Evolutionary conservation across 2,797 vertebrate species (phyloP).

Genomic region (Chanos chanos): DNA sequence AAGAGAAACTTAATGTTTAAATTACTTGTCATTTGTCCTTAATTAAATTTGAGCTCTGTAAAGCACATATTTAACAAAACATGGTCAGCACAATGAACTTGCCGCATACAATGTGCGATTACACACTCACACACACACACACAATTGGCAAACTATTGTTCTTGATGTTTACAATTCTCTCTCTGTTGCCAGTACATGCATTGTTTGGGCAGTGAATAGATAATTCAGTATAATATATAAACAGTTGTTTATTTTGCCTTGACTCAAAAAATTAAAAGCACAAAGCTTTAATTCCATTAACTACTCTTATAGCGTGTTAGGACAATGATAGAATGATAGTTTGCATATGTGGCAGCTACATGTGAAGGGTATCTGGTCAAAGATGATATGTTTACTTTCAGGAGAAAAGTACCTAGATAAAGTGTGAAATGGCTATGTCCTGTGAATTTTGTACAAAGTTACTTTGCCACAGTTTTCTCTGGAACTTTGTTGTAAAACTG

Average conservation of each 20-base stretch:
- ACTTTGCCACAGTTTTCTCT: slow-evolving; percentile 78
- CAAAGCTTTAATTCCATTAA: slow-evolving; percentile 73
- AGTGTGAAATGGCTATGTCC: slow-evolving; percentile 87
- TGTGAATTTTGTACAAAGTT: slow-evolving; percentile 85
- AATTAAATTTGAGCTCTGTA: background rate
- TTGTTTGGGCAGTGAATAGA: too few relatives aligned
- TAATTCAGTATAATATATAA: too few relatives aligned
- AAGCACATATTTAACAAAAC: too few relatives aligned
- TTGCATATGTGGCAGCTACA: slow-evolving; percentile 83
- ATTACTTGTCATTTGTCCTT: background rate
- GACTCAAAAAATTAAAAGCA: slow-evolving; percentile 70
- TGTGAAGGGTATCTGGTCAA: slow-evolving; percentile 68
- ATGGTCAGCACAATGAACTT: too few relatives aligned
- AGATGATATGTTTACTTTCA: slow-evolving; percentile 73
- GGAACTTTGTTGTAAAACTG: slow-evolving; percentile 90
- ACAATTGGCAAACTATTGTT: too few relatives aligned
- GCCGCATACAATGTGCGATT: too few relatives aligned
- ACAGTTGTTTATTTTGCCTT: too few relatives aligned
- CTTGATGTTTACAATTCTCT: too few relatives aligned
- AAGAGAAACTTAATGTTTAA: slow-evolving; percentile 7
- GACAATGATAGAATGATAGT: slow-evolving; percentile 71
- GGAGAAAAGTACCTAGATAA: slow-evolving; percentile 79
- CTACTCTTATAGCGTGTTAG: slow-evolving; percentile 65
- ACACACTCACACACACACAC: too few relatives aligned
- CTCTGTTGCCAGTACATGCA: too few relatives aligned